phyloP scores from a whole-genome alignment of 2,797 vertebrate species.

The Phaenicophaeus curvirostris region DNA sequence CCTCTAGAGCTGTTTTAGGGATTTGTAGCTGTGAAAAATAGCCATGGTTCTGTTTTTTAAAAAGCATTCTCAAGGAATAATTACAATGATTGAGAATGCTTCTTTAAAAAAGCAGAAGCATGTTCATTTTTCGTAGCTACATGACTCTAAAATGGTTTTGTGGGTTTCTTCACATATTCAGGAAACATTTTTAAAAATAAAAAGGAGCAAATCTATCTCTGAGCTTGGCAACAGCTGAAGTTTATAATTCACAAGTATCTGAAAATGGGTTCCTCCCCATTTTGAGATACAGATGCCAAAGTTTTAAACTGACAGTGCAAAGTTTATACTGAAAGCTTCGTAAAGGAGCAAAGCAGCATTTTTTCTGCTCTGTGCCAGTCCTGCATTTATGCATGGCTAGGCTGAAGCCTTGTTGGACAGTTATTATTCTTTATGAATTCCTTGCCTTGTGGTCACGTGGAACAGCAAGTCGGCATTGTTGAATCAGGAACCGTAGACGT shows the following conservation, averaged over 20 bases:
- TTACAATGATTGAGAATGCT: slow-evolving; percentile 55
- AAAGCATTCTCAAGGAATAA: slow-evolving; percentile 54
- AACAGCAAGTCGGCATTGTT: neutral
- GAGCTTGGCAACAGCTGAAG: slow-evolving; percentile 58
- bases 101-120: slow-evolving; percentile 13
- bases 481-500: neutral
- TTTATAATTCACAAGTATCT: slow-evolving; percentile 68
- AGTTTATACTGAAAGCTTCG: slow-evolving; percentile 31
- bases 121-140: slow-evolving; percentile 43
- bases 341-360: neutral
- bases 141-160: slow-evolving; percentile 28
- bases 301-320: slow-evolving; percentile 61
- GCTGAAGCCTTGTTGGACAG: neutral
- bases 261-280: slow-evolving; percentile 67
- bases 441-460: neutral
- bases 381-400: neutral
- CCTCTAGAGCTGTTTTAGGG: slow-evolving; percentile 50
- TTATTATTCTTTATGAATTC: slow-evolving; percentile 44
- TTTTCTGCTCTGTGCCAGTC: neutral
- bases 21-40: slow-evolving; percentile 64
- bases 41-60: neutral
- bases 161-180: slow-evolving; percentile 53
- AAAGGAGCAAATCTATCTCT: slow-evolving; percentile 61
- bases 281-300: slow-evolving; percentile 55
- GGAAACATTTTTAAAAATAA: slow-evolving; percentile 66